Percentiles rank a stretch among this genome's conserved stretches.
phyloP scores from a whole-genome alignment of 2,113 vertebrate genomes.

The Ceuthmochares aereus region DNA sequence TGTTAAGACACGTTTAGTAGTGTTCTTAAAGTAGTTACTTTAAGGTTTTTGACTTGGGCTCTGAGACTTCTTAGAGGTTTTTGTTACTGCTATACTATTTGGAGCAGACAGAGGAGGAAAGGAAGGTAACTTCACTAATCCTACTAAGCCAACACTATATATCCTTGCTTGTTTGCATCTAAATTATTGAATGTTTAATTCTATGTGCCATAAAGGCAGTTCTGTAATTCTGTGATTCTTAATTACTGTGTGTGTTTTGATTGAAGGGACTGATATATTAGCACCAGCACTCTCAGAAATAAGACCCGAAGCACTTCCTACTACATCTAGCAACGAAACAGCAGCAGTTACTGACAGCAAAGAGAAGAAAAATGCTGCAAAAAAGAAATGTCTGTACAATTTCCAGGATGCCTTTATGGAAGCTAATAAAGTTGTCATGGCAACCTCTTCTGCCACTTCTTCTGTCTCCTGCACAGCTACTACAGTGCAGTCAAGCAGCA shows the following conservation, averaged over 20 bases:
- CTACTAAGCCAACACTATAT: neutral
- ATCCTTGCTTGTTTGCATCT: neutral
- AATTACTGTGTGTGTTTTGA: neutral
- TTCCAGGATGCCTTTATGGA: conserved; percentile 99
- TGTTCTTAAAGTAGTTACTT: neutral
- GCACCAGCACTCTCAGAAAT: conserved; percentile 85
- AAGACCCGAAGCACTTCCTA: conserved; percentile 84
- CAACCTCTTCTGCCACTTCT: conserved; percentile 92
- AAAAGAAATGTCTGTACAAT: conserved; percentile 98
- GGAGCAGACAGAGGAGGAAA: too few species aligned
- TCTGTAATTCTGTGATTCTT: neutral
- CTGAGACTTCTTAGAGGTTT: neutral
- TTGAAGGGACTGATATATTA: conserved; percentile 84
- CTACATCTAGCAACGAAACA: conserved; percentile 80
- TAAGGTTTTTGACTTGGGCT: neutral
- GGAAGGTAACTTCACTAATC: neutral
- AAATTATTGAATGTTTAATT: neutral
- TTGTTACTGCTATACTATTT: neutral
- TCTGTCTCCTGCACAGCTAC: conserved; percentile 96
- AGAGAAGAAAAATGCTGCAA: conserved; percentile 89
- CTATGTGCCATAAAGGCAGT: neutral
- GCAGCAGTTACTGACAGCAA: conserved; percentile 81
- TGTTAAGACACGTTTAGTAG: neutral
- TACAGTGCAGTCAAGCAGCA: conserved; percentile 97
- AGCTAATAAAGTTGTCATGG: conserved; percentile 93